Evolutionary conservation across 2,888 invertebrate genomes (phyloP).

Genomic region (Brachyptera putata): DNA sequence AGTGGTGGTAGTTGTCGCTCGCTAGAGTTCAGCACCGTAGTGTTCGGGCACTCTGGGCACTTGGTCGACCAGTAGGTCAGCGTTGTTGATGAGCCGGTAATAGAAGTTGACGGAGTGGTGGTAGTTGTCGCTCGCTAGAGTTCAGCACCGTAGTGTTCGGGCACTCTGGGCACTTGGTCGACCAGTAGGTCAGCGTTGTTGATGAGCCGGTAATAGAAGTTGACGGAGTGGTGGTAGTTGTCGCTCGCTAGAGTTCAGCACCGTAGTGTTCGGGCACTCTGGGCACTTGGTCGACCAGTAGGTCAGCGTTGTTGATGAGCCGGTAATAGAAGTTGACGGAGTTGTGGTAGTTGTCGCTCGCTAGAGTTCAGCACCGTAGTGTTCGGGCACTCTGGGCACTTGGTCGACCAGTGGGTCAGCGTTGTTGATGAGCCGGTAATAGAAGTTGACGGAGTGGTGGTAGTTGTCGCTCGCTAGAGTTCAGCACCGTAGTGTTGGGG

Average conservation of each 20-base stretch:
- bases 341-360: too few relatives aligned
- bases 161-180: too few relatives aligned
- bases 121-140: too few relatives aligned
- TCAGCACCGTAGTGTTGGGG: too few relatives aligned
- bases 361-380: too few relatives aligned
- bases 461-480: too few relatives aligned
- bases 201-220: constrained; percentile 48
- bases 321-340: constrained; percentile 48
- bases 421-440: constrained; percentile 46
- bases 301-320: constrained; percentile 46
- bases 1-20: constrained; percentile 46
- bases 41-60: too few relatives aligned
- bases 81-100: constrained; percentile 46
- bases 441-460: constrained; percentile 47
- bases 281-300: constrained; percentile 15
- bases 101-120: constrained; percentile 48
- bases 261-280: too few relatives aligned
- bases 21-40: too few relatives aligned
- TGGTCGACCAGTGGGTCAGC: constrained; percentile 39
- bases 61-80: constrained; percentile 39
- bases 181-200: constrained; percentile 42
- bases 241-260: too few relatives aligned
- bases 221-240: constrained; percentile 46
- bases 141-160: too few relatives aligned
- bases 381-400: too few relatives aligned